Conservation (phyloP, 2,113 vertebrate genomes). For the Beaufortia kweichowensis region DNA sequence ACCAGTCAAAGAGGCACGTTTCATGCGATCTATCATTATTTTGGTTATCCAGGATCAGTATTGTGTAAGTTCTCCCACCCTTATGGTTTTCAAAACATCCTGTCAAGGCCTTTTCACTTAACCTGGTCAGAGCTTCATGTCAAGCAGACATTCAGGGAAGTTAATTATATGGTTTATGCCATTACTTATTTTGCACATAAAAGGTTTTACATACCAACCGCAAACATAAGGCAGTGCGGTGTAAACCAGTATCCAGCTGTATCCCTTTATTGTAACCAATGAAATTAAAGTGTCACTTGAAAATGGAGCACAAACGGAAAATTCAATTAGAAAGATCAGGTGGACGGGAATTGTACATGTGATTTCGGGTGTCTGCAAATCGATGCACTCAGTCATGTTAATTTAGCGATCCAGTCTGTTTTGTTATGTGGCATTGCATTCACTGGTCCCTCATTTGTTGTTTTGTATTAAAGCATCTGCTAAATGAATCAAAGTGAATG, state of each 20-base stretch:
- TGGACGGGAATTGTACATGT: conserved; percentile 8
- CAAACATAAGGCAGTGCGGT: background rate
- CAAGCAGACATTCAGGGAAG: background rate
- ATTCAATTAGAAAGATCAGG: conserved; percentile 14
- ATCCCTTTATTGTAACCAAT: conserved; percentile 44
- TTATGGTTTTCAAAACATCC: background rate
- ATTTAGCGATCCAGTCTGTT: background rate
- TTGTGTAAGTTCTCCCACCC: background rate
- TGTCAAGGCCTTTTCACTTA: background rate
- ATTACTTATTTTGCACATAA: conserved; percentile 20
- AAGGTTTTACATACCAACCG: background rate
- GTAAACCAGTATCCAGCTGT: background rate
- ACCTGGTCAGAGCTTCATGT: background rate
- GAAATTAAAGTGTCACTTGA: conserved; percentile 2
- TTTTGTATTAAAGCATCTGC: too few species aligned
- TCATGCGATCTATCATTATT: background rate
- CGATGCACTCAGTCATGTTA: background rate
- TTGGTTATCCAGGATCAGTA: background rate
- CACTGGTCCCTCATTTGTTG: too few species aligned
- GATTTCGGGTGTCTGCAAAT: background rate
- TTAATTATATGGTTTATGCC: conserved; percentile 11
- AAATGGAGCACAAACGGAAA: conserved; percentile 22
- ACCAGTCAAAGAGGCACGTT: background rate
- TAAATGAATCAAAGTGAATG: too few species aligned
- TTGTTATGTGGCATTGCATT: background rate